Evolutionary conservation across 2,888 invertebrate species (phyloP), one percentile per base, ranked within the genome.

Genomic region (Tetanocera ferruginea): DNA sequence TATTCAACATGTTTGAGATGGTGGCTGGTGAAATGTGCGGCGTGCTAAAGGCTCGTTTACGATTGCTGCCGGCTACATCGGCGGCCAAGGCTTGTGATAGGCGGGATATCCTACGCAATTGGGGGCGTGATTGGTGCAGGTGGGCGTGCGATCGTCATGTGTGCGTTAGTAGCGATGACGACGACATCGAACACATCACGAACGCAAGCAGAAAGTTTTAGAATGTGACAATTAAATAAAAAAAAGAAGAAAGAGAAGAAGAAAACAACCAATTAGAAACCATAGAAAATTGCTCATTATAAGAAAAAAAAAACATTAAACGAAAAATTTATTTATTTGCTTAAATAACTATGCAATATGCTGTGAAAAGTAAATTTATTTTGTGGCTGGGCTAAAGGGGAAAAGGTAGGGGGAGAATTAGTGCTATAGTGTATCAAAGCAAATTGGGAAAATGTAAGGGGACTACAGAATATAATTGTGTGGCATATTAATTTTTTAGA

Each of bases 21-120:
- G 76, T 78, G 49, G 78, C 72, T 19, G 83, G 78, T 60, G 85
- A 82, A 76, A 87, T 83, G 60, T 87, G 85, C 1, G 89, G 87
- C 70, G 87, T 89, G 79, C 87, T 89, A 78, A 87, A 86, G 72
- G 88, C 88, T 34, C 88, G 82, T 51, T 86, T 87, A 72, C 88
- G 86, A 82, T 82, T 85, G 77, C 80, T 82, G 34, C 52, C 14
- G 64, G 28, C 17, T 71, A 79, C 80, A 74, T 78, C 80, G 76
- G 71, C 79, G 77, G 80, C 80, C 80, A 84, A 82, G 67, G 84
- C 85, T 79, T 83, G 82, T 19, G 84, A 83, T 76, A 85, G 84
- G 77, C 84, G 84, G 81, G 85, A 86, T 80, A 84, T 81, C 43
- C 73, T 73, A 19, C 19, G 23, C 19, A 9, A 23, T n/a, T 55